These are phyloP conservation scores for Ceryle rudis DNA, from an alignment of 2,797 vertebrate species.

Conservation along the genomic window DNA sequence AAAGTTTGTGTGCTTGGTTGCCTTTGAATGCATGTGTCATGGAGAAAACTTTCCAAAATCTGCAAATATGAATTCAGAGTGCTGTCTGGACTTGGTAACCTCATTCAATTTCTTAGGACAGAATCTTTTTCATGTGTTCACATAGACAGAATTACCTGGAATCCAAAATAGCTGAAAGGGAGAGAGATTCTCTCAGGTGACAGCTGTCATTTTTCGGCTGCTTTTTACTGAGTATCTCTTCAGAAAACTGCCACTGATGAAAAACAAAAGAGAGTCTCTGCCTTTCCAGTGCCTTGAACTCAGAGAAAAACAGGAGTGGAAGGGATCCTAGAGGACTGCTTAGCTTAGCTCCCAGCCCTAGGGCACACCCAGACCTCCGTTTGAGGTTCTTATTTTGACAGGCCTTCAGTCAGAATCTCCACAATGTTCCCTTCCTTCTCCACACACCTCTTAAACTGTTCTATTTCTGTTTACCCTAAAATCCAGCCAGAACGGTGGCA, in stretches of 20 bases:
- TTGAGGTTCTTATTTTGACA: background rate
- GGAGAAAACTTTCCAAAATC: background rate
- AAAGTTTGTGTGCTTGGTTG: background rate
- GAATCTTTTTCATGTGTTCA: background rate
- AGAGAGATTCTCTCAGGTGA: background rate
- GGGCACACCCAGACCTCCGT: background rate
- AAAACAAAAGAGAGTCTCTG: background rate
- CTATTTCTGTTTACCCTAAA: background rate
- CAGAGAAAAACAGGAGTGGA: background rate
- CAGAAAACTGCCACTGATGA: background rate
- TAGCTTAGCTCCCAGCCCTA: background rate
- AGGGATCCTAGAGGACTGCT: background rate
- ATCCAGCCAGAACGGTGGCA: background rate
- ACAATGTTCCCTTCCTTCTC: background rate
- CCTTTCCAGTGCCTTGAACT: background rate
- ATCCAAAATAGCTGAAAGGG: background rate
- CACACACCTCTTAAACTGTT: background rate
- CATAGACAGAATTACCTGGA: background rate
- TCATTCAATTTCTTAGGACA: background rate
- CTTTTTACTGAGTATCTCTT: background rate
- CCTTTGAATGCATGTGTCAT: background rate
- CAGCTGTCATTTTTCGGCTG: background rate
- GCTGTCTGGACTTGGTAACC: background rate
- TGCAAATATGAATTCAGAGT: background rate
- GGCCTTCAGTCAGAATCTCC: background rate